phyloP scores from a whole-genome alignment of 1,140 invertebrate species.

The Latrodectus geometricus region DNA sequence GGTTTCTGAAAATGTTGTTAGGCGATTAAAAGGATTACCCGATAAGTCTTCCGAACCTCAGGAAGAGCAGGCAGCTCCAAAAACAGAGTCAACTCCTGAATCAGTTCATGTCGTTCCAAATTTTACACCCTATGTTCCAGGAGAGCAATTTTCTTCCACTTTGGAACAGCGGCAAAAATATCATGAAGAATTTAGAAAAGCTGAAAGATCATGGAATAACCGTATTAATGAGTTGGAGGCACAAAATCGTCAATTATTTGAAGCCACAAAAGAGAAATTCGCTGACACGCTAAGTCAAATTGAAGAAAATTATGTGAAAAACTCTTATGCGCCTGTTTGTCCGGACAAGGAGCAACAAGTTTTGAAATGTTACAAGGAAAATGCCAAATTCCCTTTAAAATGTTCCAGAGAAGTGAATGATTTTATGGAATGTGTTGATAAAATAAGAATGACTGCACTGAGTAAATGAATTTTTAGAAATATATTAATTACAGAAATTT shows the following conservation, averaged over 20 bases:
- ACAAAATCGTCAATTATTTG: slow-evolving; percentile 31
- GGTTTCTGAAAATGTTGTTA: slow-evolving; percentile 50
- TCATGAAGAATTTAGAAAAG: slow-evolving; percentile 51
- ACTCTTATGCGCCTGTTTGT: slow-evolving; percentile 66
- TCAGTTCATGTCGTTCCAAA: not conserved
- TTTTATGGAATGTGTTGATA: slow-evolving; percentile 68
- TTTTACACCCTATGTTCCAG: slow-evolving; percentile 37
- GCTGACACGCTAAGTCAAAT: slow-evolving; percentile 18
- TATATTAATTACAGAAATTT: too few species aligned
- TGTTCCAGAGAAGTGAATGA: slow-evolving; percentile 67
- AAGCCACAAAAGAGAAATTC: slow-evolving; percentile 38
- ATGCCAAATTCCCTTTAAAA: slow-evolving; percentile 65
- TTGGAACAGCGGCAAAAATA: slow-evolving; percentile 53
- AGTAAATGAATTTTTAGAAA: slow-evolving; percentile 14
- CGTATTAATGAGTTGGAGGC: slow-evolving; percentile 41
- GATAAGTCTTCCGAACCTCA: not conserved
- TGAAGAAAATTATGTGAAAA: slow-evolving; percentile 63
- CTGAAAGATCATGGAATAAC: slow-evolving; percentile 49
- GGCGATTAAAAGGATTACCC: slow-evolving; percentile 24
- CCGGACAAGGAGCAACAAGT: slow-evolving; percentile 66
- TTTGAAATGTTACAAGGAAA: slow-evolving; percentile 66
- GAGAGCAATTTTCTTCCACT: slow-evolving; percentile 35
- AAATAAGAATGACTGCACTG: slow-evolving; percentile 47
- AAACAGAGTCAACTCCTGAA: not conserved
- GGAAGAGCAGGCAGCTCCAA: not conserved